phyloP scores from a whole-genome alignment of 2,888 invertebrate genomes.

The Microplitis manilae region DNA sequence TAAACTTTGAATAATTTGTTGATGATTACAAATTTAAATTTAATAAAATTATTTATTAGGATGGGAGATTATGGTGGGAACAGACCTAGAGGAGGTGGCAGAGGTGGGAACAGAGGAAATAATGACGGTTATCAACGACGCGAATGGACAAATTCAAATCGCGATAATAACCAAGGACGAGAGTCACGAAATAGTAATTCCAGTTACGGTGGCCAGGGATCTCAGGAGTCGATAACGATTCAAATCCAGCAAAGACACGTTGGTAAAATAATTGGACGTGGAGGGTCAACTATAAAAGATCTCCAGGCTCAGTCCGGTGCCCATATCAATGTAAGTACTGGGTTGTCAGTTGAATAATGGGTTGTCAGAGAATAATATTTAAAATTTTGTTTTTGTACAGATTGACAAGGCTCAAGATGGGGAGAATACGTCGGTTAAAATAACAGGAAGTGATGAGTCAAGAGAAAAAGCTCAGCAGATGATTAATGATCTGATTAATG shows the following conservation, averaged over 20 bases:
- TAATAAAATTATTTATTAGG: background rate
- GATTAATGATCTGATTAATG: slow-evolving; percentile 67
- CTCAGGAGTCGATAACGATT: slow-evolving; percentile 36
- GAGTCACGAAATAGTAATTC: background rate
- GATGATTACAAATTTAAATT: too few relatives aligned
- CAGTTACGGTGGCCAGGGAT: background rate
- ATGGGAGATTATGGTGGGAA: background rate
- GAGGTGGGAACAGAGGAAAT: background rate
- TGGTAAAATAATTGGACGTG: slow-evolving; percentile 77
- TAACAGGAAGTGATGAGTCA: slow-evolving; percentile 73
- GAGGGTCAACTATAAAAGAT: slow-evolving; percentile 89
- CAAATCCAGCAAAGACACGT: slow-evolving; percentile 61
- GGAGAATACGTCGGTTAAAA: slow-evolving; percentile 71
- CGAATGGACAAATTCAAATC: background rate
- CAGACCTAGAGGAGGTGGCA: background rate
- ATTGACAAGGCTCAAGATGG: slow-evolving; percentile 65
- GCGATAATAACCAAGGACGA: background rate
- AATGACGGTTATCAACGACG: background rate
- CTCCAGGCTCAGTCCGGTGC: slow-evolving; percentile 73
- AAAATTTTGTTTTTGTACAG: slow-evolving; percentile 44
- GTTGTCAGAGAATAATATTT: background rate
- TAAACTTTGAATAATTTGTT: too few relatives aligned
- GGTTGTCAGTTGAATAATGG: background rate
- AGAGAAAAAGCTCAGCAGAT: slow-evolving; percentile 71
- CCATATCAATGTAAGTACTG: background rate